A percentile compares a stretch with the other conserved stretches of the same genome.
These are phyloP conservation scores for Laterallus jamaicensis DNA, from an alignment of 2,113 vertebrate genomes.

Conservation along the genomic window DNA sequence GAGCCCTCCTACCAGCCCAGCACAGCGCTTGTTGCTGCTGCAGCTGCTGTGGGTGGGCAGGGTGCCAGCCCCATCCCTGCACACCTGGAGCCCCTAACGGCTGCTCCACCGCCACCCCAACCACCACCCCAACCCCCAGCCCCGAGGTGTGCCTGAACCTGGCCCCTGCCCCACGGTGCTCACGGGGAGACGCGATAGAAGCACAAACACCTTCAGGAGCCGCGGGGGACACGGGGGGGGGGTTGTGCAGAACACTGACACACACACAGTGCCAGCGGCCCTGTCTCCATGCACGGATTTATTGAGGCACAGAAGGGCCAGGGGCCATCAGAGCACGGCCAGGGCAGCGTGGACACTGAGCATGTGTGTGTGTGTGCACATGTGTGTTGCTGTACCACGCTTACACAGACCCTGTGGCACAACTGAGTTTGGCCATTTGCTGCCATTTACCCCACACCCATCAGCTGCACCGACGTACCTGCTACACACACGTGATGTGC, in stretches of 20 bases:
- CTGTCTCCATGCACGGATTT: accelerated
- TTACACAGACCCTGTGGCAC: background rate
- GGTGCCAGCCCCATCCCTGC: accelerated
- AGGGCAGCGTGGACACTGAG: accelerated
- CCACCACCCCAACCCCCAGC: background rate
- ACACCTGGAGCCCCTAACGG: background rate
- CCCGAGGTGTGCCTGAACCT: background rate
- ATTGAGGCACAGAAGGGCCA: no score
- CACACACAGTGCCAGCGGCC: background rate
- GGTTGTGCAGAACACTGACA: no score
- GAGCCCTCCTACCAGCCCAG: background rate
- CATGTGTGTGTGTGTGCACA: no score
- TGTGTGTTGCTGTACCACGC: no score
- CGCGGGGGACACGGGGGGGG: accelerated
- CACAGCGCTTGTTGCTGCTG: accelerated
- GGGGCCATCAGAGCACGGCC: background rate
- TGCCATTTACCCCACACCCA: accelerated
- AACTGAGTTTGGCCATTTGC: accelerated
- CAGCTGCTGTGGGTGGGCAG: accelerated
- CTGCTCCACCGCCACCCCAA: accelerated
- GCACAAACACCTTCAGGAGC: accelerated
- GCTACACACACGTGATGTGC: no score
- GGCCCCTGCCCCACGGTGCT: accelerated
- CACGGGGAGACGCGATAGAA: accelerated
- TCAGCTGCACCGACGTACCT: background rate